Base-by-base conservation (phyloP, 2,113 vertebrate species). In the Danionella cerebrum region DNA sequence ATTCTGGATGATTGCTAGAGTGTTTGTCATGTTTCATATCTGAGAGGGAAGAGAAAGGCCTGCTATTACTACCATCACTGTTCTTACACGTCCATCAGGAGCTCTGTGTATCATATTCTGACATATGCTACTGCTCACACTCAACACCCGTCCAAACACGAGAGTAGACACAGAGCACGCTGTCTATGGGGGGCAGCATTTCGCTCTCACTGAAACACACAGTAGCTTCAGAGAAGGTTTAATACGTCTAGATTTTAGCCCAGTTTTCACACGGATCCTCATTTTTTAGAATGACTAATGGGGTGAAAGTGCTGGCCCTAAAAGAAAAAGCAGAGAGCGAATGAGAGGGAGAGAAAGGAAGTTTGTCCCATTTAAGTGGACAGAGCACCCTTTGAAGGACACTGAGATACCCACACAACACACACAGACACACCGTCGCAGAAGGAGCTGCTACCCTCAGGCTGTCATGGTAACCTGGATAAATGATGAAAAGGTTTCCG, bases 281-380 rank as follows among this genome's bases (percentile, higher is more conserved):
- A 57, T 69, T 69, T 48, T 65, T 69, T 63, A 65, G 9, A 27
- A 25, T 65, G 72, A 74, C 42, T 55, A 64, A 69, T 52, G 42
- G 31, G 50, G 44, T 62, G 42, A 65, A 58, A 57, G 52, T 33
- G 14, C 35, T 41, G 11, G 1, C 62, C 42, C 50, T 71, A 33
- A 71, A 55, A 62, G 31, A 71, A 8, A 58, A 9, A 25, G n/a
- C n/a, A n/a, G n/a, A n/a, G n/a, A n/a, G 13, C 8, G 41, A 9
- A 29, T 4, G 54, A 12, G 50, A 1, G 41, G 19, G 31, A 59
- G 63, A 66, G 8, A 66, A 66, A 21, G 42, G 18, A 36, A 53
- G 38, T 64, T 64, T 36, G 60, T 64, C 29, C 44, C 36, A 22
- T 50, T 35, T 47, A 62, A 47, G 41, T 44, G 27, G 58, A 47